Evolutionary conservation across 2,113 vertebrate species (phyloP).

Genomic region (Athene cunicularia): DNA sequence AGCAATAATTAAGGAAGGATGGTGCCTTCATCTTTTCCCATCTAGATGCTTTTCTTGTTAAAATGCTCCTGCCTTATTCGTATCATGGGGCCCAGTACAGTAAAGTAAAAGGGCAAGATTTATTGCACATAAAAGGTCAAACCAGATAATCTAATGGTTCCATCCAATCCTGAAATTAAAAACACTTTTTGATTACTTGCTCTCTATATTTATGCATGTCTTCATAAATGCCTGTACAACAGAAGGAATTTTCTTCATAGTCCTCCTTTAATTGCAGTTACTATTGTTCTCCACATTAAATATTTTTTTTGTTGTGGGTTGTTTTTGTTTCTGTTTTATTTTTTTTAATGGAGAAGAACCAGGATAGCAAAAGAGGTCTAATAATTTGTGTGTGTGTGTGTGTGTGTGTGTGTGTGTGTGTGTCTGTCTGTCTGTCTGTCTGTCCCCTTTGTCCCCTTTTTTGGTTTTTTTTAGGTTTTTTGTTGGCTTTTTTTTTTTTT

Average conservation of each 20-base stretch:
- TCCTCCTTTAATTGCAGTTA: background rate
- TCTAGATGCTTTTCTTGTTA: background rate
- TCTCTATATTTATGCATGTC: background rate
- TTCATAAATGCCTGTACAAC: background rate
- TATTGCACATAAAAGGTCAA: conserved; percentile 39
- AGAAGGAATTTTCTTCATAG: background rate
- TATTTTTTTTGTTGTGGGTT: background rate
- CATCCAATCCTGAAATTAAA: conserved; percentile 7
- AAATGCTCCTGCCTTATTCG: background rate
- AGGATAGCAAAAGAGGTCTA: background rate
- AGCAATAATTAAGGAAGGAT: background rate
- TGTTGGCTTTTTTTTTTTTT: background rate
- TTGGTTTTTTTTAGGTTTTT: background rate
- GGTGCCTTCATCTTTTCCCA: background rate
- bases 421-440: no score
- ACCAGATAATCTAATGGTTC: background rate
- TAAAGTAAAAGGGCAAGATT: background rate
- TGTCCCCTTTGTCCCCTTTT: no score
- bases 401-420: no score
- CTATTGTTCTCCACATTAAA: background rate
- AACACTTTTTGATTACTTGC: background rate
- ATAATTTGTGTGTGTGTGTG: background rate
- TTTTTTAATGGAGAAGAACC: background rate
- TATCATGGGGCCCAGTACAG: background rate
- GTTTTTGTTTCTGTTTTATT: no score